These are phyloP conservation scores for Euproctis similis DNA, from an alignment of 2,888 invertebrate species.

Conservation along the genomic window DNA sequence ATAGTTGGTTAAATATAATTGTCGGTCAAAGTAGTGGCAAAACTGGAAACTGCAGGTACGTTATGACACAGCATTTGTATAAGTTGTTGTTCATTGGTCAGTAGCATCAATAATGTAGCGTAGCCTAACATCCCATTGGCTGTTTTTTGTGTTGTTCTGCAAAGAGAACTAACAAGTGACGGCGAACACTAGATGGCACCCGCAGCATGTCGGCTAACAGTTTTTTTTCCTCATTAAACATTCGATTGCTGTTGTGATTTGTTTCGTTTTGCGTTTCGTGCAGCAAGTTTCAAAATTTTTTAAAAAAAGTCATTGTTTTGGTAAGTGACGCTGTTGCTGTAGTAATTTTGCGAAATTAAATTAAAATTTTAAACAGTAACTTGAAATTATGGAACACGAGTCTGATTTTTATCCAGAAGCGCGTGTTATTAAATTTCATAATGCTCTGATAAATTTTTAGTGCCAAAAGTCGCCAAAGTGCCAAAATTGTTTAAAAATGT, in stretches of 20 bases:
- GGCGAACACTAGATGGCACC: conserved; percentile 47
- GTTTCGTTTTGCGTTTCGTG: conserved; percentile 59
- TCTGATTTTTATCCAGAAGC: no score
- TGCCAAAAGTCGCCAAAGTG: no score
- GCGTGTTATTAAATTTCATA: no score
- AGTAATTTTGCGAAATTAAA: no score
- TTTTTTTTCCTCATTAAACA: conserved; percentile 59
- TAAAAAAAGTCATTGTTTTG: conserved; percentile 55
- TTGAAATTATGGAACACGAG: no score
- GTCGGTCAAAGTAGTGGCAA: conserved; percentile 44
- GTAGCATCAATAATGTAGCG: fast-evolving
- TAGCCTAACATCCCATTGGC: conserved; percentile 27
- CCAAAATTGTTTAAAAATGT: no score
- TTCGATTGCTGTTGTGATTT: conserved; percentile 56
- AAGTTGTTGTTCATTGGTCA: conserved; percentile 27
- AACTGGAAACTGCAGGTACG: conserved; percentile 37
- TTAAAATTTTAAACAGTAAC: no score
- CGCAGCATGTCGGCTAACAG: conserved; percentile 49
- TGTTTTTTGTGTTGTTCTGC: background rate
- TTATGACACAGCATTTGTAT: conserved; percentile 33
- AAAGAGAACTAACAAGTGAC: conserved; percentile 49
- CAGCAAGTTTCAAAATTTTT: conserved; percentile 36
- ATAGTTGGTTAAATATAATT: conserved; percentile 18
- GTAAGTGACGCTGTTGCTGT: conserved; percentile 58
- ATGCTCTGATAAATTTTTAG: no score